Base-by-base conservation (phyloP, 2,797 vertebrate genomes). In the Eupleurogrammus muticus region DNA sequence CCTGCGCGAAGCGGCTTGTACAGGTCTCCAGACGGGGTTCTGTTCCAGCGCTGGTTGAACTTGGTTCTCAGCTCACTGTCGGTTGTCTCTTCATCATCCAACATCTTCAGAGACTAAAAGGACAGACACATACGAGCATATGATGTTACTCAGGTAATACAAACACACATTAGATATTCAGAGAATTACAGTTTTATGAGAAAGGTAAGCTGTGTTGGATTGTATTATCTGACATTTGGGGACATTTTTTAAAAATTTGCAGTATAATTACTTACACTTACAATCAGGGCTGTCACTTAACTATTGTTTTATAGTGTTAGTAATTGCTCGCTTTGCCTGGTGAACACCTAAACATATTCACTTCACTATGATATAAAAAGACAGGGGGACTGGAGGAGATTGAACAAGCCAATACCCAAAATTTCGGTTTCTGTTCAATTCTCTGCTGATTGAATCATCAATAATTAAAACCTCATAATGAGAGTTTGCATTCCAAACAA, bases 11-110 rank as follows among this genome's bases (percentile, higher is more conserved):
- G 92, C 52, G 97, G 93, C 81, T 97, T 99, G 75, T 99, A 99
- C 11, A 99, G 96, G 9, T 99, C 98, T 72, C 86, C 96, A 76
- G 98, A 99, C 7, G 97, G 93, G 0, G 97, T 99, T 89, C 98
- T 95, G 92, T 96, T 97, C 98, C 98, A 99, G 68, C 97, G 96
- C 64, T 99, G 97, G 85, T 90, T 98, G 88, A 99, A 99, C 91
- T 99, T 99, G 64, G 93, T 83, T 90, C 95, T 90, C 79, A 99
- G 92, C 38, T 99, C 98, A 48, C 93, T 98, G 91, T 99, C 98
- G 19, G 97, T 99, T 2, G 94, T 76, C 91, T 99, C 97, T 84
- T 99, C 98, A 72, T 96, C 95, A 66, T 97, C 93, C 86, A 99
- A 87, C 88, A 99, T 94, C 84, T 96, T 97, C 70, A 99, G 84